These are phyloP conservation scores for Drosophila nigromelanica DNA, from an alignment of 1,140 invertebrate genomes.

Conservation along the genomic window DNA sequence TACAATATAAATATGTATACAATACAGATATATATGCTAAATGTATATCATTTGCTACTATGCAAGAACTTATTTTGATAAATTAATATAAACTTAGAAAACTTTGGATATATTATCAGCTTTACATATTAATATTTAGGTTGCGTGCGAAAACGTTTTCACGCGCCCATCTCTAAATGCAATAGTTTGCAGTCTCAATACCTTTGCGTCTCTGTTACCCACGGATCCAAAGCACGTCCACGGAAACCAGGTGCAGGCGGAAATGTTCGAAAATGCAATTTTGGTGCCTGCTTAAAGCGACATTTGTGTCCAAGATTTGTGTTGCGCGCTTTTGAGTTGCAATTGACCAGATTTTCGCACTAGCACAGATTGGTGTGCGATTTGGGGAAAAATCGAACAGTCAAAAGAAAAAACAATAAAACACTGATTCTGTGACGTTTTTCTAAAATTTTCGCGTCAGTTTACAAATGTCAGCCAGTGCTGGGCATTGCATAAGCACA, in stretches of 20 bases:
- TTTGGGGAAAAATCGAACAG: conserved; percentile 51
- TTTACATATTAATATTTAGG: no score
- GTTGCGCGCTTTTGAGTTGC: conserved; percentile 30
- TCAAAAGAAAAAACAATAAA: conserved; percentile 3
- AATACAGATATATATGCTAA: not conserved
- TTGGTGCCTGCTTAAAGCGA: conserved; percentile 70
- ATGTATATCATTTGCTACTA: not conserved
- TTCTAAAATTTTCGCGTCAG: not conserved
- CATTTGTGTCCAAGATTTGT: conserved; percentile 59
- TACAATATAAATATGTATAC: not conserved
- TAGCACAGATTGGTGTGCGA: conserved; percentile 18
- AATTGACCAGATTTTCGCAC: conserved; percentile 34
- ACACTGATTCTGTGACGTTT: conserved; percentile 10
- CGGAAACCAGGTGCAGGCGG: conserved; percentile 76
- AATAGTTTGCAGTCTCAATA: conserved; percentile 42
- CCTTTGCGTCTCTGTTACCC: conserved; percentile 83
- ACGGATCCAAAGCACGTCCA: conserved; percentile 83
- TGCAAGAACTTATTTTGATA: no score
- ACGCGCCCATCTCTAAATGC: conserved; percentile 36
- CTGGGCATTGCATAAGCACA: conserved; percentile 11
- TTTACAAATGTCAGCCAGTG: conserved; percentile 18
- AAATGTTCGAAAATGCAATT: conserved; percentile 83
- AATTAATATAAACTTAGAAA: no score
- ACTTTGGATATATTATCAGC: no score
- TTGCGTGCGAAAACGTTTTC: conserved; percentile 9